Percentiles rank a stretch among this genome's conserved stretches.
Conservation (phyloP, 2,113 vertebrate species). For the Anarhynchus alexandrinus region DNA sequence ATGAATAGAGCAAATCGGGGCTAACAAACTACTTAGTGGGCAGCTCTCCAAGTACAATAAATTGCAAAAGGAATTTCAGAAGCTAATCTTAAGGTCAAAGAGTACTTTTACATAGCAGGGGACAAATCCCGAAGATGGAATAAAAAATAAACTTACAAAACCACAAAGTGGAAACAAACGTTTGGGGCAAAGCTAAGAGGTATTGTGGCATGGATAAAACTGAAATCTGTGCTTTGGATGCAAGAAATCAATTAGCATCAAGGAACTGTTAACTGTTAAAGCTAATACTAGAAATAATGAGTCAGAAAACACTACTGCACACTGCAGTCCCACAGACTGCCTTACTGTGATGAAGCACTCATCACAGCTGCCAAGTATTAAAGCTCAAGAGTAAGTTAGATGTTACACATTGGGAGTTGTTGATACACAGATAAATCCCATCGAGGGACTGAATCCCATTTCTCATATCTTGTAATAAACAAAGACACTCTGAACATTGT, state of each 20-base stretch:
- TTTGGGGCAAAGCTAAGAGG: not conserved
- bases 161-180: not conserved
- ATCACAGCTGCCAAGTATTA: not conserved
- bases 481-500: not conserved
- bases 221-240: not conserved
- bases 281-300: not conserved
- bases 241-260: not conserved
- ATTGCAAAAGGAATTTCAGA: not conserved
- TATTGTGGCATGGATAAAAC: not conserved
- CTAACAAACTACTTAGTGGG: not conserved
- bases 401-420: not conserved
- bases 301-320: not conserved
- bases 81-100: not conserved
- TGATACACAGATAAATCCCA: not conserved
- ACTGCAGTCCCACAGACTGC: not conserved
- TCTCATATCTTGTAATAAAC: not conserved
- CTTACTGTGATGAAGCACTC: not conserved
- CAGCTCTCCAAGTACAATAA: not conserved
- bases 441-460: not conserved
- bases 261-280: not conserved
- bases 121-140: not conserved
- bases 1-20: not conserved
- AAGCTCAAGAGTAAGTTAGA: not conserved
- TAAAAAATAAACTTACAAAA: not conserved
- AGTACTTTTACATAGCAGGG: not conserved